These are phyloP conservation scores for Exephanes ischioxanthus DNA, from an alignment of 2,888 invertebrate species.

Conservation along the genomic window DNA sequence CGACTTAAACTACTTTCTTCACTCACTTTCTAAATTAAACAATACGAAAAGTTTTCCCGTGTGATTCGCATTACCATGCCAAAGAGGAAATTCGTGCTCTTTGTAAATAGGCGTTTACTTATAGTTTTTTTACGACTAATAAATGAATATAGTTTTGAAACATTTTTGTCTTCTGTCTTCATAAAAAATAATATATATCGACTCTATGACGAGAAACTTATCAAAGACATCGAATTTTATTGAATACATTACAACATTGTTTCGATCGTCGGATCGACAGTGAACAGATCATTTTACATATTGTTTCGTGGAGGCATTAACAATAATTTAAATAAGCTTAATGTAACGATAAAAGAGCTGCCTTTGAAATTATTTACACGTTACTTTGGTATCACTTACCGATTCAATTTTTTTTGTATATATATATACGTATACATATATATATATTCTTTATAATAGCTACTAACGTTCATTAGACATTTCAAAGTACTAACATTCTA, in stretches of 20 bases:
- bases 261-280: constrained; percentile 73
- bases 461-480: constrained; percentile 77
- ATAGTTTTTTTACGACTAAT: constrained; percentile 49
- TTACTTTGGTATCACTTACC: constrained; percentile 74
- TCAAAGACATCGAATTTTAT: constrained; percentile 81
- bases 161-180: neutral
- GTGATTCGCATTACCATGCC: constrained; percentile 29
- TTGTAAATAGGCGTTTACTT: constrained; percentile 52
- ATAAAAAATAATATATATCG: neutral
- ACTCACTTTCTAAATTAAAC: neutral
- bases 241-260: constrained; percentile 78
- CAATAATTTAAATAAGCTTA: constrained; percentile 79
- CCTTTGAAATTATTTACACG: constrained; percentile 75
- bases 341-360: constrained; percentile 78
- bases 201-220: constrained; percentile 57
- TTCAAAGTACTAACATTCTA: constrained; percentile 78
- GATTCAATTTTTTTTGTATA: constrained; percentile 76
- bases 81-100: constrained; percentile 55
- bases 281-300: constrained; percentile 75
- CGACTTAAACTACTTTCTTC: neutral
- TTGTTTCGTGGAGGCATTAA: constrained; percentile 74
- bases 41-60: neutral
- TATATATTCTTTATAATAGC: constrained; percentile 57
- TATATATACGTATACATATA: constrained; percentile 26
- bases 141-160: constrained; percentile 50